Evolutionary conservation across 2,888 invertebrate genomes (phyloP).

Genomic region (Cataglyphis cursor): DNA sequence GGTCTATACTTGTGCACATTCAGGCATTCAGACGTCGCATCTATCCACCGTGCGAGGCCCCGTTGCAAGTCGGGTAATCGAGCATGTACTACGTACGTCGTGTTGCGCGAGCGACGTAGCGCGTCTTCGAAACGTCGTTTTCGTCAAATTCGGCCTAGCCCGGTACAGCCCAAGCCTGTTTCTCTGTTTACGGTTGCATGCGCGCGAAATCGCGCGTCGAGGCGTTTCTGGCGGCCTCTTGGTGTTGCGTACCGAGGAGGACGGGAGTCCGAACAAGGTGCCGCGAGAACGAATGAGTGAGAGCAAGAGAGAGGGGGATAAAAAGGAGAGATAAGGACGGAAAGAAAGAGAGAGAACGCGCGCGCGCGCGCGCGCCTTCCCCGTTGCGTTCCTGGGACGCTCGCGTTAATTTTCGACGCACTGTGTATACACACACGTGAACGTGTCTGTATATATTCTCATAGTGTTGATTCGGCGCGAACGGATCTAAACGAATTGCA

Average conservation of each 20-base stretch:
- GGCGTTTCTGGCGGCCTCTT: constrained; percentile 55
- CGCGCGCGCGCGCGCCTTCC: constrained; percentile 34
- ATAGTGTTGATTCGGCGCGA: constrained; percentile 52
- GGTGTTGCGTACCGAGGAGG: constrained; percentile 63
- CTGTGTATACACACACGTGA: background rate
- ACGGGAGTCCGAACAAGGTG: constrained; percentile 67
- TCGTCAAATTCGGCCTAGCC: constrained; percentile 65
- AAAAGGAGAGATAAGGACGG: background rate
- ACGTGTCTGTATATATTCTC: constrained; percentile 57
- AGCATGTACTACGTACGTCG: constrained; percentile 83
- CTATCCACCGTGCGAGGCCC: constrained; percentile 78
- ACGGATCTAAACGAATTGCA: background rate
- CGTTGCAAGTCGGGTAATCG: constrained; percentile 84
- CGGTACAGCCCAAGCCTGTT: background rate
- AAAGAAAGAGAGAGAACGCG: background rate
- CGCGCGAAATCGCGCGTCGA: constrained; percentile 70
- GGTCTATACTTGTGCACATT: constrained; percentile 69
- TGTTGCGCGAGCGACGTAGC: constrained; percentile 76
- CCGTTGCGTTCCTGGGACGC: constrained; percentile 66
- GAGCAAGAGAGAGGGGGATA: background rate
- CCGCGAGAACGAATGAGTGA: constrained; percentile 32
- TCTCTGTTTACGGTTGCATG: constrained; percentile 65
- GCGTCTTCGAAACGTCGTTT: constrained; percentile 72
- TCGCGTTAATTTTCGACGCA: constrained; percentile 73
- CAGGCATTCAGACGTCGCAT: constrained; percentile 70